Evolutionary conservation across 2,113 vertebrate species (phyloP), one percentile per base, ranked within the genome.

Genomic region (Ochotona princeps): DNA sequence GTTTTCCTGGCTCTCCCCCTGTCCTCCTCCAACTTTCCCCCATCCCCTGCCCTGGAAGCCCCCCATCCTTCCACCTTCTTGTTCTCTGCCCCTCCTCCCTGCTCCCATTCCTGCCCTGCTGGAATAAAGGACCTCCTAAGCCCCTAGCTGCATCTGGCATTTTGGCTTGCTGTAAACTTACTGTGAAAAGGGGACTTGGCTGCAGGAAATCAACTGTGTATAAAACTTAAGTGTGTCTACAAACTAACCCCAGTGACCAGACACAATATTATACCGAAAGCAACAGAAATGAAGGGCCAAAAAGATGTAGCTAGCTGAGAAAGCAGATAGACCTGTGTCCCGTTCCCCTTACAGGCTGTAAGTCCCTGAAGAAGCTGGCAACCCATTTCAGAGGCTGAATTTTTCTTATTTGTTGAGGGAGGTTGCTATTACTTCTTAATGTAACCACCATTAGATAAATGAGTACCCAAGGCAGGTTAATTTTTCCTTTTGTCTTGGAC

Each of bases 321-420:
- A 75, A 72, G 82, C 30, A 85, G 18, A 65, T 0, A 60, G 7
- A 32, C 2, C 54, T 51, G n/a, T 61, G 7, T 60, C 92, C 28
- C 90, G 47, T 32, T 13, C 23, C 7, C 35, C 73, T 90, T 47
- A 83, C 7, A 15, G 54, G 15, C 15, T 38, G 47, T n/a, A 66
- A 47, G 28, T 25, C 4, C 13, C 30, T 11, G 21, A 87, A 21
- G 15, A 93, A 78, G 47, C 44, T 65, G 80, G 26, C 67, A 3
- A 80, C 28, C 38, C 61, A 2, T 87, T 83, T 67, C 11, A 69
- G 25, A 79, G 9, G 17, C 86, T 75, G 44, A 12, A 2, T 7
- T 91, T 86, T 87, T 25, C 13, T 76, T n/a, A 70, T 83, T 87
- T 82, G 44, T 78, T 44, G 82, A 69, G 18, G 61, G n/a, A 84